Evolutionary conservation across 2,113 vertebrate species (phyloP).

Genomic region (Lycaon pictus): DNA sequence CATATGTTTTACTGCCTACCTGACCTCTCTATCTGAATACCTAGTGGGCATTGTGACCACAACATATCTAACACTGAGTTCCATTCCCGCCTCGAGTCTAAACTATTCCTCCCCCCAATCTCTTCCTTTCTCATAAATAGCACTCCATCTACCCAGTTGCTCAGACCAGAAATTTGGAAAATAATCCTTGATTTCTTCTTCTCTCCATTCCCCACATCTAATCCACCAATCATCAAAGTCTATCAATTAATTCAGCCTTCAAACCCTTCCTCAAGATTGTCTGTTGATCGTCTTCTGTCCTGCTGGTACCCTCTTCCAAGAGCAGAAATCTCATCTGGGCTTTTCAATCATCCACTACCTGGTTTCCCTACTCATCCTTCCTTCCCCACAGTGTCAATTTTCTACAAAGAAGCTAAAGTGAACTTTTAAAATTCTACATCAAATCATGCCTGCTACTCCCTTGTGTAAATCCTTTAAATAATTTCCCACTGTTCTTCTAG

Average conservation of each 20-base stretch:
- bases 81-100: not conserved
- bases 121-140: not conserved
- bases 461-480: not conserved
- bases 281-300: not conserved
- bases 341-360: not conserved
- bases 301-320: not conserved
- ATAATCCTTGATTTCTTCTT: not conserved
- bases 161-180: not conserved
- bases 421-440: not conserved
- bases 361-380: not conserved
- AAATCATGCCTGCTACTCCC: not conserved
- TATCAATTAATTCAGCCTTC: not conserved
- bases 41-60: no score
- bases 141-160: not conserved
- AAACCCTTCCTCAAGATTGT: not conserved
- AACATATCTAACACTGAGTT: not conserved
- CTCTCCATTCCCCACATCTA: not conserved
- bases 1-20: not conserved
- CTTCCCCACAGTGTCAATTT: not conserved
- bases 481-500: not conserved
- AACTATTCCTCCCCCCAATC: not conserved
- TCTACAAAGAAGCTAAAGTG: not conserved
- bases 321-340: not conserved
- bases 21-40: not conserved
- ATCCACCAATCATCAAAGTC: not conserved